Base-by-base conservation (phyloP, 1,140 invertebrate species). In the Papilio xuthus region DNA sequence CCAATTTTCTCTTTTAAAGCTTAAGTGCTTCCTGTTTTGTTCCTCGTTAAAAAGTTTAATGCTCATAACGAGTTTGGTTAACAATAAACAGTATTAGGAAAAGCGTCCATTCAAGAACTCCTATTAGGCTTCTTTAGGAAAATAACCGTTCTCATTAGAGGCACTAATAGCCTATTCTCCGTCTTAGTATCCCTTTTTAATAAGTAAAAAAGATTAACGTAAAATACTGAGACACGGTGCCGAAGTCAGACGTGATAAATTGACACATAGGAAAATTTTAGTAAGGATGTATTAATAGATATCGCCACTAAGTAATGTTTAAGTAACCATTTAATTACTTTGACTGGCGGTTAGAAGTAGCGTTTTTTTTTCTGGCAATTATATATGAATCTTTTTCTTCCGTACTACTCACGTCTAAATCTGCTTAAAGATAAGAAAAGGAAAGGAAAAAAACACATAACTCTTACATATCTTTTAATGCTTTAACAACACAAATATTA, bases 401-500 rank as follows among this genome's bases (percentile, higher is more conserved):
- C n/a, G n/a, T n/a, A n/a, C n/a, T 37, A 37, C 32, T 37, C 7
- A 37, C 32, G 32, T 37, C 4, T 37, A 37, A 37, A 37, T 37
- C 0, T 37, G 32, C 44, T 10, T 47, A 47, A 47, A 47, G 44
- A 20, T 56, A 15, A 32, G 4, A 0, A 32, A 67, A 60, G 8
- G 12, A 72, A 73, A 12, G 7, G 7, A 8, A 73, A 73, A 73
- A 28, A 4, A 67, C 23, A 18, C 15, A 32, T 76, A 23, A 63
- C 12, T 41, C 28, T 94, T 94, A 96, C 94, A 96, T 95, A 90
- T 95, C 96, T 89, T 96, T 97, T 81, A 97, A 94, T 84, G 95
- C 95, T 83, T 97, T 95, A 60, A 97, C 95, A 83, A 98, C 94
- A 93, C 97, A 97, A 12, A 98, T 94, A 90, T 96, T 96, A 90